Percentiles rank a stretch among this genome's conserved stretches.
Evolutionary conservation across 2,113 vertebrate genomes (phyloP).

Genomic region (Telmatochromis bifrenatus): DNA sequence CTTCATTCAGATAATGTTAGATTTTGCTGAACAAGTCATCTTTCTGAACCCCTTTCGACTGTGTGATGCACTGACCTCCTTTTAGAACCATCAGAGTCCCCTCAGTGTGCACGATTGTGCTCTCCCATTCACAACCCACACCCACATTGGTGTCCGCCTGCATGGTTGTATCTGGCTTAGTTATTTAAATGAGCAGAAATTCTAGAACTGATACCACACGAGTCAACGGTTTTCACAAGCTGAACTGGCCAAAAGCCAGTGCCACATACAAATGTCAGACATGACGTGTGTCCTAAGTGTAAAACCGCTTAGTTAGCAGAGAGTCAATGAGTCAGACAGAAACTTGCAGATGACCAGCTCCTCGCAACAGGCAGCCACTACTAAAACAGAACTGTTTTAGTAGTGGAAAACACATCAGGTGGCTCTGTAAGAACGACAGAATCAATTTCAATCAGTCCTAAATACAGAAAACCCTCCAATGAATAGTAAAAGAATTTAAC

Average conservation of each 20-base stretch:
- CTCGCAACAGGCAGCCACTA: background rate
- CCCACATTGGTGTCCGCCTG: background rate
- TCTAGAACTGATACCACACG: conserved; percentile 24
- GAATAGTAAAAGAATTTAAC: background rate
- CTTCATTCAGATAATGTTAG: background rate
- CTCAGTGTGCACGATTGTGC: background rate
- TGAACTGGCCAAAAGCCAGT: background rate
- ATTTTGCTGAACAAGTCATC: background rate
- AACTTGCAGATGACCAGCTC: background rate
- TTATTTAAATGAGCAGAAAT: background rate
- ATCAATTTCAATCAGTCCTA: background rate
- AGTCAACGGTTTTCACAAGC: conserved; percentile 5
- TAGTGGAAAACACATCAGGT: background rate
- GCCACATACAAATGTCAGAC: conserved; percentile 15
- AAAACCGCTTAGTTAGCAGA: conserved; percentile 26
- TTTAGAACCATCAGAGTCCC: background rate
- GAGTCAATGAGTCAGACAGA: conserved; percentile 14
- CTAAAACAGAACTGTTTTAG: background rate
- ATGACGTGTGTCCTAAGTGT: conserved; percentile 35
- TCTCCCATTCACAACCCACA: background rate
- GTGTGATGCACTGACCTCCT: background rate
- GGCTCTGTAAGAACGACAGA: background rate
- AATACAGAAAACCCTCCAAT: background rate
- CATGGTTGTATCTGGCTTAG: background rate
- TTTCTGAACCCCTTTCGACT: background rate